Evolutionary conservation across 2,797 vertebrate species (phyloP).

Genomic region (Mus spretus): DNA sequence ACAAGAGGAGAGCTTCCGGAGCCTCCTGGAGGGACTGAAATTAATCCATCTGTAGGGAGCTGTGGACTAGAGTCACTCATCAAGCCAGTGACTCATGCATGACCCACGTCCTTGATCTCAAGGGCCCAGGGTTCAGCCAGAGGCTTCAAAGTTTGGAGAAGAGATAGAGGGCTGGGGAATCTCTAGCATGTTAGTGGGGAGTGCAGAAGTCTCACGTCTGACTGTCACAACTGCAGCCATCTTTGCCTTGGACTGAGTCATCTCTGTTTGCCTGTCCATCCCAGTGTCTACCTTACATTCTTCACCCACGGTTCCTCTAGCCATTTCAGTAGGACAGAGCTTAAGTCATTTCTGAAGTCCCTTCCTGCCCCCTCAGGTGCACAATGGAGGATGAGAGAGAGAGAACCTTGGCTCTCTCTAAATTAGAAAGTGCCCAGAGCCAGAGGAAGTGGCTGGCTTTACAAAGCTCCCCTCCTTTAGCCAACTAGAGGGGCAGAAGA

Average conservation of each 20-base stretch:
- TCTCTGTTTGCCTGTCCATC: not conserved
- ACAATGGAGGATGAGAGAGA: not conserved
- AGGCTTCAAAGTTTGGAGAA: not conserved
- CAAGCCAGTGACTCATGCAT: constrained; percentile 60
- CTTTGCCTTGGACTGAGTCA: not conserved
- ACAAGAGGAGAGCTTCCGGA: constrained; percentile 47
- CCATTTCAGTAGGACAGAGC: not conserved
- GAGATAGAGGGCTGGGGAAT: not conserved
- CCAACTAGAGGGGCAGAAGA: not conserved
- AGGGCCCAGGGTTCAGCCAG: constrained; percentile 35
- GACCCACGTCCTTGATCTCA: constrained; percentile 66
- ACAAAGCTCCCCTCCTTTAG: not conserved
- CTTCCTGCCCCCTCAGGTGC: not conserved
- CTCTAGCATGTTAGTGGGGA: not conserved
- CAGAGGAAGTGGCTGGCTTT: not conserved
- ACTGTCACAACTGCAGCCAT: not conserved
- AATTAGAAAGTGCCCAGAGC: not conserved
- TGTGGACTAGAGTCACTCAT: not conserved
- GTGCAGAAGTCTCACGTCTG: not conserved
- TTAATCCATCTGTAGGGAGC: constrained; percentile 66
- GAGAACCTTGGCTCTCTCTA: not conserved
- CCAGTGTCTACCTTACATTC: not conserved
- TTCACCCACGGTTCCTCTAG: not conserved
- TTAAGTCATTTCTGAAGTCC: not conserved
- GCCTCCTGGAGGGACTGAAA: constrained; percentile 73